Evolutionary conservation across 1,140 invertebrate species (phyloP).

Genomic region (Scaptomyza montana): DNA sequence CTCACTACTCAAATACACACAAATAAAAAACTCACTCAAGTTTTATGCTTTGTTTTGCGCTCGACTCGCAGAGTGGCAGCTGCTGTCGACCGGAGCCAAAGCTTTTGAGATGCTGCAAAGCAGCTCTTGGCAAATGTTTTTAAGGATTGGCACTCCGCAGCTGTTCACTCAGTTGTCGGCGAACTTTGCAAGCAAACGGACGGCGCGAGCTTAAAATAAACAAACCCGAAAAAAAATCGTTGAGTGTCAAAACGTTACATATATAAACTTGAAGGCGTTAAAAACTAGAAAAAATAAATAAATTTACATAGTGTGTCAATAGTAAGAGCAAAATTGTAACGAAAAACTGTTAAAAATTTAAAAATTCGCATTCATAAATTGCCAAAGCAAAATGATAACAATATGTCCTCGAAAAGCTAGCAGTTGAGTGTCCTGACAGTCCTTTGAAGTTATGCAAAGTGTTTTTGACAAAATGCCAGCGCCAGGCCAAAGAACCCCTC

Average conservation of each 20-base stretch:
- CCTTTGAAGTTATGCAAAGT: slow-evolving; percentile 55
- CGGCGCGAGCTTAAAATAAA: slow-evolving; percentile 21
- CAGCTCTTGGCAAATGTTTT: slow-evolving; percentile 65
- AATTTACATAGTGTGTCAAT: slow-evolving; percentile 52
- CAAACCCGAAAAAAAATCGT: slow-evolving; percentile 8
- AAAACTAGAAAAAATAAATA: slow-evolving; percentile 29
- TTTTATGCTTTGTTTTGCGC: slow-evolving; percentile 10
- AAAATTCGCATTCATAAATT: slow-evolving; percentile 27
- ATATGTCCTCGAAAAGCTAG: slow-evolving; percentile 48
- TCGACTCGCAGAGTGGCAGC: slow-evolving; percentile 21
- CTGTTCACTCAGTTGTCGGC: slow-evolving; percentile 67
- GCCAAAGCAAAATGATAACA: slow-evolving; percentile 38
- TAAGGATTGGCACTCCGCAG: slow-evolving; percentile 66
- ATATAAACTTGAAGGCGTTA: slow-evolving; percentile 37
- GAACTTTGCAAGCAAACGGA: slow-evolving; percentile 70
- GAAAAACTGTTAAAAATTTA: slow-evolving; percentile 26
- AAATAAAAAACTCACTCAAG: slow-evolving; percentile 43
- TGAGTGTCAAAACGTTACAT: slow-evolving; percentile 50
- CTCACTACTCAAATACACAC: not conserved
- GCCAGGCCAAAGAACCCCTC: slow-evolving; percentile 39
- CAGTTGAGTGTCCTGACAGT: slow-evolving; percentile 31
- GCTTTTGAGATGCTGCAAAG: slow-evolving; percentile 69
- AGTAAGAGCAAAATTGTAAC: slow-evolving; percentile 54
- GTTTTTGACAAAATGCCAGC: slow-evolving; percentile 67
- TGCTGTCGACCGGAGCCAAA: slow-evolving; percentile 40